Conservation (phyloP, 1,140 invertebrate genomes). For the Ptiloglossa arizonensis region DNA sequence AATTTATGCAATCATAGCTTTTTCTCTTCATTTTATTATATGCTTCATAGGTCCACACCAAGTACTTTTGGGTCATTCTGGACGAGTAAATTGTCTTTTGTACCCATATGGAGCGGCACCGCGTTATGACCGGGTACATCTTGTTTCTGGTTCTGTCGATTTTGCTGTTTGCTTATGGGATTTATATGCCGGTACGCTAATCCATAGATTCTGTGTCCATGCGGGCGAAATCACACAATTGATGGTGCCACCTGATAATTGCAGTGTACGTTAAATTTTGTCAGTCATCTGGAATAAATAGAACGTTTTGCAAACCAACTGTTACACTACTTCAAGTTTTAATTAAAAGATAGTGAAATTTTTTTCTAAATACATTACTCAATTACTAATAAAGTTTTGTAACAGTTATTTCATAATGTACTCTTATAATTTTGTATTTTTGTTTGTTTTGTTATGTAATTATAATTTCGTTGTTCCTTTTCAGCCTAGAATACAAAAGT, state of each 20-base stretch:
- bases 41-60: slow-evolving; percentile 90
- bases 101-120: slow-evolving; percentile 96
- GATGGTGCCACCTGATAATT: slow-evolving; percentile 94
- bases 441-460: slow-evolving; percentile 55
- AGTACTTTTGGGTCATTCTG: slow-evolving; percentile 94
- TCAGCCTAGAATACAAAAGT: slow-evolving; percentile 95
- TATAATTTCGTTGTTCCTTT: not conserved
- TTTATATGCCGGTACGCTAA: slow-evolving; percentile 92
- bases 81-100: slow-evolving; percentile 96
- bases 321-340: not conserved
- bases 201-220: slow-evolving; percentile 98
- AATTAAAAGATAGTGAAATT: not conserved
- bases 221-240: slow-evolving; percentile 95
- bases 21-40: slow-evolving; percentile 16
- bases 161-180: slow-evolving; percentile 99
- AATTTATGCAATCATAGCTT: slow-evolving; percentile 19
- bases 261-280: slow-evolving; percentile 87
- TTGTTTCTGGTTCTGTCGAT: slow-evolving; percentile 98
- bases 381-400: not conserved
- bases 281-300: not conserved
- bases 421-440: slow-evolving; percentile 38
- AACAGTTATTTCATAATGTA: slow-evolving; percentile 2
- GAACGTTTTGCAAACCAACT: not conserved
- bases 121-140: slow-evolving; percentile 95
- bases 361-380: not conserved